Evolutionary conservation across 2,797 vertebrate genomes (phyloP).

Genomic region (Rhinella marina): DNA sequence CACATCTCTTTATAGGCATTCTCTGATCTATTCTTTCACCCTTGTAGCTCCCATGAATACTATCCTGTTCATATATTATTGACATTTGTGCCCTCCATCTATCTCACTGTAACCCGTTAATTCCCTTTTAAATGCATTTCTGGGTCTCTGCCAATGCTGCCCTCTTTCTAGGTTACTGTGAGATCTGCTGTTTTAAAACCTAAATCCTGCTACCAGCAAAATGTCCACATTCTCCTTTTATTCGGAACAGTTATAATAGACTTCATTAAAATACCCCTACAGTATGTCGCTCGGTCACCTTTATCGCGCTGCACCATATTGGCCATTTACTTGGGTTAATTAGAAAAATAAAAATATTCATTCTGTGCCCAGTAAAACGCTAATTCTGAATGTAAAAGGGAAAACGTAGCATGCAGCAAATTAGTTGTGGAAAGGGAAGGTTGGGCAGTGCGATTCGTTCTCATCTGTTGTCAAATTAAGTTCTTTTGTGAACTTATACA

Average conservation of each 20-base stretch:
- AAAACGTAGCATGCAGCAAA: neutral
- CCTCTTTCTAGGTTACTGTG: conserved; percentile 44
- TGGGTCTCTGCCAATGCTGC: conserved; percentile 34
- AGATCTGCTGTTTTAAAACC: conserved; percentile 44
- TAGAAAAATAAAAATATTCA: neutral
- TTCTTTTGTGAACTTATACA: neutral
- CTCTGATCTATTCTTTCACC: conserved; percentile 20
- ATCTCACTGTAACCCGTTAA: neutral
- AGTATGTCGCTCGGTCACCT: neutral
- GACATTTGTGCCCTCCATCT: neutral
- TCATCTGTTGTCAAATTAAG: conserved; percentile 11
- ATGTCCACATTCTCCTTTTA: neutral
- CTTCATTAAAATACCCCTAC: neutral
- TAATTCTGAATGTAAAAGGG: neutral
- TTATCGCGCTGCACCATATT: neutral
- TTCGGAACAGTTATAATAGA: neutral
- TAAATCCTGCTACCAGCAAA: neutral
- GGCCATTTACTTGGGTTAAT: neutral
- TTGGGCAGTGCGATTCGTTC: neutral
- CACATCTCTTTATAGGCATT: neutral
- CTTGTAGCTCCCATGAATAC: neutral
- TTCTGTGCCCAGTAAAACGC: neutral
- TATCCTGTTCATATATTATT: neutral
- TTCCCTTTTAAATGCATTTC: conserved; percentile 17
- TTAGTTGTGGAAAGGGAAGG: neutral